A percentile compares a stretch with the other conserved stretches of the same genome.
Conservation (phyloP, 1,140 invertebrate species). For the Tetramorium simillimum region DNA sequence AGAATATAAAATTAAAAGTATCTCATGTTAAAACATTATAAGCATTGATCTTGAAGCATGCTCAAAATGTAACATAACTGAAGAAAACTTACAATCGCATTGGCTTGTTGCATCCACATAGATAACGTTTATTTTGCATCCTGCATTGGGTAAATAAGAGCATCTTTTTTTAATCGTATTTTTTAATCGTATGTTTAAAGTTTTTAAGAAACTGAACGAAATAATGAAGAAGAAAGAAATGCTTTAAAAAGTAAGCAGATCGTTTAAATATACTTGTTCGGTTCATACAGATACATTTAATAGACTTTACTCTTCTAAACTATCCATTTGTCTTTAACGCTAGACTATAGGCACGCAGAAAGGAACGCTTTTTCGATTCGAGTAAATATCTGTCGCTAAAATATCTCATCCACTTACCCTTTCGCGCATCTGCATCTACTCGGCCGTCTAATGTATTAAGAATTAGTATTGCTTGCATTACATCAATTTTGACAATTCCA, state of each 20-base stretch:
- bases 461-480: constrained; percentile 72
- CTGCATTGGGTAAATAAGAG: not conserved
- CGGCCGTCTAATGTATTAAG: constrained; percentile 57
- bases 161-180: not conserved
- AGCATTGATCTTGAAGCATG: not conserved
- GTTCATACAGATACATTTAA: not conserved
- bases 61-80: not conserved
- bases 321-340: not conserved
- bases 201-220: not conserved
- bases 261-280: not conserved
- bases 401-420: constrained; percentile 67
- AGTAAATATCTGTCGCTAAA: not conserved
- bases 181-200: not conserved
- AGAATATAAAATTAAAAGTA: not conserved
- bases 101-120: constrained; percentile 22
- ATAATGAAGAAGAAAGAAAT: too few relatives aligned
- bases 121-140: constrained; percentile 13
- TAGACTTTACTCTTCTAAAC: not conserved
- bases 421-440: constrained; percentile 63
- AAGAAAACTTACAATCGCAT: constrained; percentile 14
- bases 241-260: not conserved
- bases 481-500: constrained; percentile 63
- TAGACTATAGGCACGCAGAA: not conserved
- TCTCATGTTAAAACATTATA: not conserved
- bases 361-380: not conserved